These are phyloP conservation scores for Ammodramus savannarum DNA, from an alignment of 2,113 vertebrate genomes.

Conservation along the genomic window DNA sequence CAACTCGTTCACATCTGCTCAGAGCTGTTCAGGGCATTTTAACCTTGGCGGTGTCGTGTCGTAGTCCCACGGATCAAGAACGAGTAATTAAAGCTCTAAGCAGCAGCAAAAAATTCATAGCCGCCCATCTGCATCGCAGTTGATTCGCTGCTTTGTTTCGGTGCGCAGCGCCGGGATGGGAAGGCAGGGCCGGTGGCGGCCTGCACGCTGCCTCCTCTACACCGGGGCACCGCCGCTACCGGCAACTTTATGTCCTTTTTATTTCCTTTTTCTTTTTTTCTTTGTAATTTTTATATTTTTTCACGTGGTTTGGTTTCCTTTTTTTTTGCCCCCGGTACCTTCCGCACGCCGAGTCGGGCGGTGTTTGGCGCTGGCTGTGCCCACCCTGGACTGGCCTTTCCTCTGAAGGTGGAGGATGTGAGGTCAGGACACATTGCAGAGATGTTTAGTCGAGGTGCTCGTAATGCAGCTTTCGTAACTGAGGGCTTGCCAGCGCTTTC, in stretches of 20 bases:
- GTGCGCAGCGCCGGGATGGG: conserved; percentile 39
- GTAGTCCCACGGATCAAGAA: conserved; percentile 80
- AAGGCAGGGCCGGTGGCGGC: background rate
- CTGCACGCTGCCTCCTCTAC: background rate
- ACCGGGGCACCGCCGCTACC: background rate
- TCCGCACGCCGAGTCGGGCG: background rate
- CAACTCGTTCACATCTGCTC: conserved; percentile 84
- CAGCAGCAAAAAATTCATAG: conserved; percentile 75
- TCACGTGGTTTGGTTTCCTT: background rate
- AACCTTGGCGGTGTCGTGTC: conserved; percentile 80
- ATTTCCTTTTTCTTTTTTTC: background rate
- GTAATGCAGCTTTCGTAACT: background rate
- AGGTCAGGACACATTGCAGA: background rate
- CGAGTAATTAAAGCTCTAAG: conserved; percentile 80
- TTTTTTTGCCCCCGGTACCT: rapidly evolving
- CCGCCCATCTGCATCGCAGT: conserved; percentile 62
- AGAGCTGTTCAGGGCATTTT: conserved; percentile 79
- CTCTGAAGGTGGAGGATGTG: background rate
- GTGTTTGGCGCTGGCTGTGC: background rate
- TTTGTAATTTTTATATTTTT: background rate
- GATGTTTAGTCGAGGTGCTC: background rate
- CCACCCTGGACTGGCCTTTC: background rate
- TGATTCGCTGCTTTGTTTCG: conserved; percentile 65
- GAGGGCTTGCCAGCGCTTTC: background rate
- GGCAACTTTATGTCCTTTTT: background rate